Evolutionary conservation across 2,113 vertebrate species (phyloP).

Genomic region (Bufo bufo): DNA sequence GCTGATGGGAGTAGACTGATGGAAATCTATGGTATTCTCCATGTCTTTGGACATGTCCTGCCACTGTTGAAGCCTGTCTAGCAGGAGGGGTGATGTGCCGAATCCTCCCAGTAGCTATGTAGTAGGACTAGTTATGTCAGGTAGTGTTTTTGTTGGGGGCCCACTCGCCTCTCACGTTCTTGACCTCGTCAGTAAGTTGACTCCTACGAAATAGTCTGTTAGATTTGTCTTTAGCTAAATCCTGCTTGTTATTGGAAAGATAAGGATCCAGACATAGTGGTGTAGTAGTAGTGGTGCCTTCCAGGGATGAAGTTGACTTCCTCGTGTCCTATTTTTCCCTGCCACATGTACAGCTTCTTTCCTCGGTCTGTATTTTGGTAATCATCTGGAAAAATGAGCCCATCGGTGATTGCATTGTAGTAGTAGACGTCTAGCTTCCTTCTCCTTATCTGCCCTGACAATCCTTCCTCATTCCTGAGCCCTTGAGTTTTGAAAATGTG

Average conservation of each 20-base stretch:
- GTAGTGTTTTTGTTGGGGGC: neutral
- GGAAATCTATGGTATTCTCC: neutral
- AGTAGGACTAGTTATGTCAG: neutral
- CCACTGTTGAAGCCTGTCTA: neutral
- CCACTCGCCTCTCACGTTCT: neutral
- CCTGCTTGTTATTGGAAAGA: neutral
- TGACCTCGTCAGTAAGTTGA: neutral
- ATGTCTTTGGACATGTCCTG: neutral
- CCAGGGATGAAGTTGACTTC: neutral
- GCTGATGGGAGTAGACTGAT: too few relatives aligned
- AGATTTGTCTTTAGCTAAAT: too few relatives aligned
- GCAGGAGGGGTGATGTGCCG: neutral
- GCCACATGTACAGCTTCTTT: constrained; percentile 6
- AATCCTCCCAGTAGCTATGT: neutral
- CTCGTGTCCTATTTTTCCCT: neutral
- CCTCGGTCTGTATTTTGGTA: neutral
- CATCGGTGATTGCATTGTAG: neutral
- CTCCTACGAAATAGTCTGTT: neutral
- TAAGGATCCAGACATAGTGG: neutral
- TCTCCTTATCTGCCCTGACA: neutral
- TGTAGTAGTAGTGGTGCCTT: neutral
- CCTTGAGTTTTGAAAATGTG: too few relatives aligned
- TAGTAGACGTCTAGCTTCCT: neutral
- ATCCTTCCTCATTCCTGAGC: neutral
- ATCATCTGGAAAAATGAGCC: neutral